These are phyloP conservation scores for Acheta domesticus DNA, from an alignment of 2,888 invertebrate genomes.

Conservation along the genomic window DNA sequence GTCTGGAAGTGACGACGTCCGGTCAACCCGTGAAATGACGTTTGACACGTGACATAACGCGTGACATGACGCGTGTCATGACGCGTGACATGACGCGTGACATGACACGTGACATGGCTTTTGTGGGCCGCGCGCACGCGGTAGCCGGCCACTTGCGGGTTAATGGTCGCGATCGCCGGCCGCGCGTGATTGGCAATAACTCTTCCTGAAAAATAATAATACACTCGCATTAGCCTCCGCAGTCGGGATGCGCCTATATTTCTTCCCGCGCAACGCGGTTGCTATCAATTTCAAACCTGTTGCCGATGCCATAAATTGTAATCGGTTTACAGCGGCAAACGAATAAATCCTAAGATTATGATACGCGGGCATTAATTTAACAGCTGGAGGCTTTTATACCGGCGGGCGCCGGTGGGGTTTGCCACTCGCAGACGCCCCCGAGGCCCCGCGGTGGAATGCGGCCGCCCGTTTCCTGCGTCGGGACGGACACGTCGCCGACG, in stretches of 20 bases:
- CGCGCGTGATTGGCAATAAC: neutral
- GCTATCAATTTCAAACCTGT: slow-evolving; percentile 18
- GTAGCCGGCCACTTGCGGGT: neutral
- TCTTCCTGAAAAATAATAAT: neutral
- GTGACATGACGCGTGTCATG: no score
- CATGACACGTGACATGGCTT: no score
- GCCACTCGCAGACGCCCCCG: neutral
- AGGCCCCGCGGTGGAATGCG: no score
- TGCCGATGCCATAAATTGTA: slow-evolving; percentile 10
- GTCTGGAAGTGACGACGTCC: no score
- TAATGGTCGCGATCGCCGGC: neutral
- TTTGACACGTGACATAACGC: no score
- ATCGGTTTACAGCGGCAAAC: neutral
- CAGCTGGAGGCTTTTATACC: slow-evolving; percentile 4
- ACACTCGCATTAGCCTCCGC: slow-evolving; percentile 8
- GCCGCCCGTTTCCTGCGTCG: no score
- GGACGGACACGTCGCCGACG: no score
- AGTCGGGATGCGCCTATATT: neutral
- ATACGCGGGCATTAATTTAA: slow-evolving; percentile 18
- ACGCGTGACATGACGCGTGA: no score
- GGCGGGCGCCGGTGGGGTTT: neutral
- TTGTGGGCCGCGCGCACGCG: neutral
- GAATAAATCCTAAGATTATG: slow-evolving; percentile 18
- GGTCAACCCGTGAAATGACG: no score
- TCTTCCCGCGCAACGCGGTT: neutral